phyloP scores from a whole-genome alignment of 2,888 invertebrate species.

The Heteromurus nitidus region DNA sequence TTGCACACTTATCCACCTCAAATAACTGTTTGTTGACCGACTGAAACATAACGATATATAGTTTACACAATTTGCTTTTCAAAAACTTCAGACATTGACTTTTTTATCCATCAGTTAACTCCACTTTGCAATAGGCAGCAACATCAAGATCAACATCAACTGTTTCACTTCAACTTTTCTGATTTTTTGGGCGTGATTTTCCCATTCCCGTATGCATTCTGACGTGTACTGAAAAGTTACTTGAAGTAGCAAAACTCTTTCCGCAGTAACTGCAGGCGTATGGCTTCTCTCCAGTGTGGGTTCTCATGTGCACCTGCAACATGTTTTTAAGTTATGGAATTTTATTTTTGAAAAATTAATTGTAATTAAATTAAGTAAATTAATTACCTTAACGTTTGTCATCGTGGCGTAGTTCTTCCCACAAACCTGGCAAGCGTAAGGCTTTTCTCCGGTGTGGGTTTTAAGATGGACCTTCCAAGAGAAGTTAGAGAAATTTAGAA shows the following conservation, averaged over 20 bases:
- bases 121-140: slow-evolving; percentile 43
- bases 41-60: neutral
- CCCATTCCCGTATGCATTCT: slow-evolving; percentile 55
- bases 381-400: slow-evolving; percentile 38
- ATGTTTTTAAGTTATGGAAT: no score
- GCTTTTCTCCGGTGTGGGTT: slow-evolving; percentile 51
- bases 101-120: slow-evolving; percentile 18
- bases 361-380: no score
- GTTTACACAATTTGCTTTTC: neutral
- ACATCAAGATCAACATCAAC: slow-evolving; percentile 22
- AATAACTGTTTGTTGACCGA: neutral
- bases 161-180: slow-evolving; percentile 61
- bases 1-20: slow-evolving; percentile 51
- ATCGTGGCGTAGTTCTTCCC: slow-evolving; percentile 35
- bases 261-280: slow-evolving; percentile 54
- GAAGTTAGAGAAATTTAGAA: no score
- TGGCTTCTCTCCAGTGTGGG: slow-evolving; percentile 50
- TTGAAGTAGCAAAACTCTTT: slow-evolving; percentile 46
- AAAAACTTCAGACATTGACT: neutral
- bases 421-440: slow-evolving; percentile 43
- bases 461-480: slow-evolving; percentile 47
- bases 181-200: slow-evolving; percentile 45
- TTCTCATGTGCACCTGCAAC: slow-evolving; percentile 48
- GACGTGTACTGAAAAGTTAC: slow-evolving; percentile 54
- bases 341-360: no score